Base-by-base conservation (phyloP, 2,797 vertebrate species). In the Huso huso region DNA sequence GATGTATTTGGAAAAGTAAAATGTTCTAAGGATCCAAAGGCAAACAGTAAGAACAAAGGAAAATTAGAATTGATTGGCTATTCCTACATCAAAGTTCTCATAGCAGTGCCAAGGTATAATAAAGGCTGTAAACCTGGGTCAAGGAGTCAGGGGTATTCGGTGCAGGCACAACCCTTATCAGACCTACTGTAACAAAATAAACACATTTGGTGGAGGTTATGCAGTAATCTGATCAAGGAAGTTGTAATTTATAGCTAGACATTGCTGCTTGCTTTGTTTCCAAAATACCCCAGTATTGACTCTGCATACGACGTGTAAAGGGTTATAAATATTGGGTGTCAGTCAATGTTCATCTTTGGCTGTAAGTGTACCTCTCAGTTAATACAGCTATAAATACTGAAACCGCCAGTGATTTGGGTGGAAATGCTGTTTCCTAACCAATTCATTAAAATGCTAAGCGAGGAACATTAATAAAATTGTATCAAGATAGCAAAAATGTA, bases 81-180 rank as follows among this genome's bases (percentile, higher is more conserved):
- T 68, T 51, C 15, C 13, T n/a, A 81, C 78, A 82, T 87, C 81
- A 85, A 84, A 81, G 82, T 78, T 76, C 63, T 72, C 50, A 66
- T 66, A 74, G 70, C 65, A 68, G 70, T 81, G 78, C 82, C 86
- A 84, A 85, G 79, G 86, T 77, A 87, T 86, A 85, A 83, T 80
- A 80, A 61, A 66, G 59, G 64, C 11, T 37, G 13, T 3, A 2
- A 48, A 37, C 49, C 10, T 51, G 15, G 62, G 68, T 73, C 72
- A 74, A 67, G 61, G 15, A 62, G 72, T 73, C 65, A 51, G 75
- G 66, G 75, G 70, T 74, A 73, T 79, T 82, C 66, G 59, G 65
- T 3, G 10, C 61, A 62, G 61, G 8, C 13, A 62, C 55, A 48
- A 8, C 49, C 71, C 78, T 85, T 87, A 86, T 87, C 85, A 13